Evolutionary conservation across 2,797 vertebrate genomes (phyloP).

Genomic region (Arnoldichthys spilopterus): DNA sequence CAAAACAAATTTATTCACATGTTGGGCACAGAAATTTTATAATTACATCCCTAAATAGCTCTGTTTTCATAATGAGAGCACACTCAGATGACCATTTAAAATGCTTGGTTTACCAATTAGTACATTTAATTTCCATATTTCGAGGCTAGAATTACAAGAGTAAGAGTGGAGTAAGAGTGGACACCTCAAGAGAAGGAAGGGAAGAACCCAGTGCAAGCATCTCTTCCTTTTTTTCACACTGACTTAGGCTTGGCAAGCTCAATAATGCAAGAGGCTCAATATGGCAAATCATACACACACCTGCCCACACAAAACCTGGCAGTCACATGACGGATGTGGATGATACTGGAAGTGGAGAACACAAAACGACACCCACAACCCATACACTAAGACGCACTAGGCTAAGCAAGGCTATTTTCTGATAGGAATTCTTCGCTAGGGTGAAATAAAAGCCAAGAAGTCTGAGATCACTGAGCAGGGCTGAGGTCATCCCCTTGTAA

Average conservation of each 20-base stretch:
- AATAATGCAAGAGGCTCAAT: constrained; percentile 16
- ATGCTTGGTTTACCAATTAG: too few species aligned
- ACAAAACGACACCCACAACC: neutral
- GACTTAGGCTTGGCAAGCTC: constrained; percentile 1
- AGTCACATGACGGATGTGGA: constrained; percentile 1
- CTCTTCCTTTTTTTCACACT: neutral
- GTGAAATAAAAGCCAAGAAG: neutral
- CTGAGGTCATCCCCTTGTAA: neutral
- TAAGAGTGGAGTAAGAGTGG: too few species aligned
- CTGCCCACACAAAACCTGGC: constrained; percentile 8
- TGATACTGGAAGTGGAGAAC: constrained; percentile 1
- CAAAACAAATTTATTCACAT: too few species aligned
- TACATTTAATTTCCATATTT: too few species aligned
- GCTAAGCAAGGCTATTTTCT: neutral
- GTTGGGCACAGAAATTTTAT: too few species aligned
- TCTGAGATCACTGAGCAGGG: neutral
- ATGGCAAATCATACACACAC: constrained; percentile 19
- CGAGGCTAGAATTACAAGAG: neutral
- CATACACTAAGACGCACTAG: neutral
- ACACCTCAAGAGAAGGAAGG: neutral
- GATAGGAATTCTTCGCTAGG: neutral
- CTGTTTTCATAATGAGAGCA: too few species aligned
- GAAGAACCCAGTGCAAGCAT: neutral
- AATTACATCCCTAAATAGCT: too few species aligned
- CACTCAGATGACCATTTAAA: too few species aligned